phyloP scores from a whole-genome alignment of 2,113 vertebrate genomes.

The Oxyura jamaicensis region DNA sequence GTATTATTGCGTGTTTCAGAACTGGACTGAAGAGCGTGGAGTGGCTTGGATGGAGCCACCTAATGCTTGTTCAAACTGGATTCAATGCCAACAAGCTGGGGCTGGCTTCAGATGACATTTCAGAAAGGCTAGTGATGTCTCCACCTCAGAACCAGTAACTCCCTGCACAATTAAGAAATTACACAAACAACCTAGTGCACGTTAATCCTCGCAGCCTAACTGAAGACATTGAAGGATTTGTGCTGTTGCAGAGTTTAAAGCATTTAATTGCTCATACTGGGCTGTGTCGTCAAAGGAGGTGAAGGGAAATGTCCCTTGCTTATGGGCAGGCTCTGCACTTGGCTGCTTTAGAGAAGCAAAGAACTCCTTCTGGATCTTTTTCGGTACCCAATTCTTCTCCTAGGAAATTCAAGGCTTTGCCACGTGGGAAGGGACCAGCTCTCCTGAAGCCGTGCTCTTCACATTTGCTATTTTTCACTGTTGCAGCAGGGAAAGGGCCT shows the following conservation, averaged over 20 bases:
- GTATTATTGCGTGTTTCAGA: not conserved
- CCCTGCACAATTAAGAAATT: not conserved
- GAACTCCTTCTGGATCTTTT: not conserved
- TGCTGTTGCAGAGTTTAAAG: not conserved
- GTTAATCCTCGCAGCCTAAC: not conserved
- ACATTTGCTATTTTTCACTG: not conserved
- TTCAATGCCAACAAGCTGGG: not conserved
- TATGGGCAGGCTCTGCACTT: not conserved
- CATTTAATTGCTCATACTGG: not conserved
- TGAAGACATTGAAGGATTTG: not conserved
- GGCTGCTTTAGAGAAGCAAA: not conserved
- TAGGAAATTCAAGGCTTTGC: not conserved
- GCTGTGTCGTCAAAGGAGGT: not conserved
- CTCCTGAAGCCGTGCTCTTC: not conserved
- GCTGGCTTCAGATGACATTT: not conserved
- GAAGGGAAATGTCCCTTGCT: not conserved
- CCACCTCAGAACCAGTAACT: not conserved
- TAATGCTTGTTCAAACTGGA: not conserved
- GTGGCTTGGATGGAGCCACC: not conserved
- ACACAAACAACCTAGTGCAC: not conserved
- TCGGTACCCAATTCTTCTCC: not conserved
- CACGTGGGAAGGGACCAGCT: not conserved
- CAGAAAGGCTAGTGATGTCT: not conserved
- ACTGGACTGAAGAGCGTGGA: not conserved
- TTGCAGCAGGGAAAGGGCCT: not conserved